A percentile compares a stretch with the other conserved stretches of the same genome.
phyloP scores from a whole-genome alignment of 2,113 vertebrate genomes.

The Anoura caudifer region DNA sequence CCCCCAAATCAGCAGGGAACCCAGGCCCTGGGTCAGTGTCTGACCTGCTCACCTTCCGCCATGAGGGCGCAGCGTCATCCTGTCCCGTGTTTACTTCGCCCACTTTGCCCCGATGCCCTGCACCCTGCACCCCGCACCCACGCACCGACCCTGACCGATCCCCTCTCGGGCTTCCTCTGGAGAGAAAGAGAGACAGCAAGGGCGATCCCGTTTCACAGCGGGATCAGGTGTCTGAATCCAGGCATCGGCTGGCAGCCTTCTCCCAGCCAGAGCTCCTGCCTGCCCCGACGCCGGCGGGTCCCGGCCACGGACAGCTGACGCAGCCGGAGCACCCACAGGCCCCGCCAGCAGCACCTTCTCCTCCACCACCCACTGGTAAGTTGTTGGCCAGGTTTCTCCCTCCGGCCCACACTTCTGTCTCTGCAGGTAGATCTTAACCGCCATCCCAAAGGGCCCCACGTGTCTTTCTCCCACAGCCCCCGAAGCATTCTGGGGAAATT shows the following conservation, averaged over 20 bases:
- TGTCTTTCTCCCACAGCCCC: not conserved
- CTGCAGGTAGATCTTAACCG: not conserved
- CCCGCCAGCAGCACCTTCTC: not conserved
- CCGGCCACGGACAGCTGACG: not conserved
- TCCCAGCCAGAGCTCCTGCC: conserved; percentile 67
- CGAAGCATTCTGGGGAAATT: conserved; percentile 17
- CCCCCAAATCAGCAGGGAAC: not conserved
- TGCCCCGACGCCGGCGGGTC: not conserved
- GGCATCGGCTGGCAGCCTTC: conserved; percentile 72
- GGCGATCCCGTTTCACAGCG: conserved; percentile 79
- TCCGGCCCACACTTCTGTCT: not conserved
- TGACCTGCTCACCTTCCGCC: not conserved
- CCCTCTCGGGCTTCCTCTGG: conserved; percentile 59
- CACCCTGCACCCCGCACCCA: not conserved
- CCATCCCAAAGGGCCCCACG: not conserved
- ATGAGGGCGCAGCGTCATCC: not conserved
- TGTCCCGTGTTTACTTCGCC: not conserved
- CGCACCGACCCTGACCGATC: not conserved
- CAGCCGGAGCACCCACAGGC: not conserved
- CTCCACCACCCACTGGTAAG: conserved; percentile 50
- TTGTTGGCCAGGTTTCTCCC: not conserved
- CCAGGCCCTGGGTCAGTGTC: not conserved
- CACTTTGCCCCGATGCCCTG: not conserved
- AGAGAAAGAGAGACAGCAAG: conserved; percentile 60
- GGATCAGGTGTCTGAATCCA: conserved; percentile 84